phyloP scores from a whole-genome alignment of 2,113 vertebrate species.

The Phrynosoma platyrhinos region DNA sequence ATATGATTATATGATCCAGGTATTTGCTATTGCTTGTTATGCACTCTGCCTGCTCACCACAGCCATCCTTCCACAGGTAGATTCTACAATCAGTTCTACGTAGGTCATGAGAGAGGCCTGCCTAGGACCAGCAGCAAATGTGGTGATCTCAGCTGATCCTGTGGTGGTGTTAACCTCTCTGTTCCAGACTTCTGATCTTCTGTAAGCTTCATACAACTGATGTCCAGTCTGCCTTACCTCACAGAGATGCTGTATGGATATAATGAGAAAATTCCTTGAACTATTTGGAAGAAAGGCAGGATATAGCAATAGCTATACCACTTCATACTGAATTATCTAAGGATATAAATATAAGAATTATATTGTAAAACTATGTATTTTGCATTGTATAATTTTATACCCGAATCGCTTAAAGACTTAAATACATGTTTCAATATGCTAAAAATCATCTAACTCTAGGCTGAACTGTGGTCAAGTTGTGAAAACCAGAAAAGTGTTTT shows the following conservation, averaged over 20 bases:
- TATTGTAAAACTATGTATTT: not conserved
- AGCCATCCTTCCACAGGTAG: not conserved
- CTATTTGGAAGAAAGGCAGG: not conserved
- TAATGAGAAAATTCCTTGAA: too few relatives aligned
- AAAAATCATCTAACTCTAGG: not conserved
- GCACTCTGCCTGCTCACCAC: not conserved
- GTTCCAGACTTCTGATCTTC: too few relatives aligned
- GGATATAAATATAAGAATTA: not conserved
- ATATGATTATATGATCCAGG: not conserved
- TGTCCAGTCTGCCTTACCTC: too few relatives aligned
- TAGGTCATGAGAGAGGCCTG: not conserved
- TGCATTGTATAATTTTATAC: not conserved
- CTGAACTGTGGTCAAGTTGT: conserved; percentile 4
- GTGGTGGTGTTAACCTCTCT: too few relatives aligned
- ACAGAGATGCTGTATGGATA: too few relatives aligned
- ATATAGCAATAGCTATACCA: not conserved
- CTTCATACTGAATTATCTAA: too few relatives aligned
- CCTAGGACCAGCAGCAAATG: too few relatives aligned
- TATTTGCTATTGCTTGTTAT: not conserved
- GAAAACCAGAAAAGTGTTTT: not conserved
- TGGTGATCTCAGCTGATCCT: too few relatives aligned
- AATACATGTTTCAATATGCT: not conserved
- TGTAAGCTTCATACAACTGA: too few relatives aligned
- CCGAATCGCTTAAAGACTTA: not conserved
- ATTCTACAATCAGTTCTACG: not conserved